Percentiles rank a stretch among this genome's conserved stretches.
These are phyloP conservation scores for Onychomys arenicola DNA, from an alignment of 2,797 vertebrate genomes.

Conservation along the genomic window DNA sequence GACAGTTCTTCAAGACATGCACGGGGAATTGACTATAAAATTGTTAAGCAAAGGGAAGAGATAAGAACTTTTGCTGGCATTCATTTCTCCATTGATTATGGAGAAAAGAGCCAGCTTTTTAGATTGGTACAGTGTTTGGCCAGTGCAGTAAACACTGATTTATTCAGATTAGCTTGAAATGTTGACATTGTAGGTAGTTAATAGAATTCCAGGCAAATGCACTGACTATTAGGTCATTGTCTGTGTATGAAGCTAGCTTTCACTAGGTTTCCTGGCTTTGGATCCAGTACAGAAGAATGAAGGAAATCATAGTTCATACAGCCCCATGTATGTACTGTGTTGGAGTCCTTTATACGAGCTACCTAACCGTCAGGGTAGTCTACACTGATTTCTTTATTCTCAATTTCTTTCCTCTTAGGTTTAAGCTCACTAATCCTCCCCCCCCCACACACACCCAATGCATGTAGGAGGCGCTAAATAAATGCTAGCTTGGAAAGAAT, in stretches of 20 bases:
- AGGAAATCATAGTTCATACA: conserved; percentile 7
- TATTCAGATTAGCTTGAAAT: conserved; percentile 60
- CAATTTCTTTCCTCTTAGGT: conserved; percentile 20
- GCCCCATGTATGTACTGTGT: not conserved
- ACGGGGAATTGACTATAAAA: conserved; percentile 18
- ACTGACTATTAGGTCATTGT: not conserved
- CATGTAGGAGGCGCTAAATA: not conserved
- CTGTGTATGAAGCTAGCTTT: not conserved
- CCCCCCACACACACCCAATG: too few species aligned
- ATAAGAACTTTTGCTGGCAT: conserved; percentile 22
- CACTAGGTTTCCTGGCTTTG: conserved; percentile 20
- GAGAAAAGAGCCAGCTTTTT: conserved; percentile 31
- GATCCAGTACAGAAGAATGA: not conserved
- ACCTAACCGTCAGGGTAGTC: not conserved
- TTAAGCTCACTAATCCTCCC: conserved; percentile 2
- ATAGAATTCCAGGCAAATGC: not conserved
- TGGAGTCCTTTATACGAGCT: not conserved
- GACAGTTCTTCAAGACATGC: conserved; percentile 26
- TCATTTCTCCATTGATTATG: conserved; percentile 5
- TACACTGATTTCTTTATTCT: not conserved
- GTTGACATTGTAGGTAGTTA: not conserved
- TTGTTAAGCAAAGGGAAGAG: conserved; percentile 50
- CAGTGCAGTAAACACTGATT: conserved; percentile 51
- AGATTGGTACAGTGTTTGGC: conserved; percentile 30
- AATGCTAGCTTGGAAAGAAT: conserved; percentile 6